Evolutionary conservation across 1,140 invertebrate species (phyloP).

Genomic region (Bombyx mandarina): DNA sequence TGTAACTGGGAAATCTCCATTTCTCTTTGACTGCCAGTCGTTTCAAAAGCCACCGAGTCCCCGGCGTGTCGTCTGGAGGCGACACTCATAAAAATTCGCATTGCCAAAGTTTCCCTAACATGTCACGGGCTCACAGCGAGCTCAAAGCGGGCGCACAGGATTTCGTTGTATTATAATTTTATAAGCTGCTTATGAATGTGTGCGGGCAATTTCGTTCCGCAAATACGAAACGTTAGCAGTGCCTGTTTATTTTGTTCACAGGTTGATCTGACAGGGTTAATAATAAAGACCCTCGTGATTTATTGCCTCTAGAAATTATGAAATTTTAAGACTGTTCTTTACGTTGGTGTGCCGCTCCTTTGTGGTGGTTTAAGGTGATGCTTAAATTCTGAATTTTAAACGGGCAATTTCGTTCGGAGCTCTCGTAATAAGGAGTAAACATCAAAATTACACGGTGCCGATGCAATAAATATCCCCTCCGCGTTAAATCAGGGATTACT

Average conservation of each 20-base stretch:
- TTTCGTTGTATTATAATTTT: conserved; percentile 31
- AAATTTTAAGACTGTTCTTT: too few relatives aligned
- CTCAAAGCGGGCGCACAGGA: conserved; percentile 14
- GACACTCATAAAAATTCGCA: conserved; percentile 64
- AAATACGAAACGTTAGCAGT: background rate
- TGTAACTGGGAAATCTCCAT: conserved; percentile 63
- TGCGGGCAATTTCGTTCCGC: conserved; percentile 6
- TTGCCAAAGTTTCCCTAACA: conserved; percentile 44
- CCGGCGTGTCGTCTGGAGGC: conserved; percentile 48
- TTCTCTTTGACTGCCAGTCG: conserved; percentile 60
- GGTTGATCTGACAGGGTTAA: background rate
- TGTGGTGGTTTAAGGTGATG: too few relatives aligned
- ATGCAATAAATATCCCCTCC: conserved; percentile 11
- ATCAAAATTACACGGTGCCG: background rate
- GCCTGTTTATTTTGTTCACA: background rate
- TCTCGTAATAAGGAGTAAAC: too few relatives aligned
- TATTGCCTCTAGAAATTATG: too few relatives aligned
- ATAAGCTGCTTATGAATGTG: conserved; percentile 4
- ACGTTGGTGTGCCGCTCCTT: too few relatives aligned
- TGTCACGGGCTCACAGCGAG: conserved; percentile 21
- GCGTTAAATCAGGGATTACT: conserved; percentile 15
- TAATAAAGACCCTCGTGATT: too few relatives aligned
- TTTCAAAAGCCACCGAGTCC: conserved; percentile 55
- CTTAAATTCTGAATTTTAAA: too few relatives aligned
- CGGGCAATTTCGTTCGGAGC: too few relatives aligned